Conservation (phyloP, 2,888 invertebrate species). For the Drosophila siamana region DNA sequence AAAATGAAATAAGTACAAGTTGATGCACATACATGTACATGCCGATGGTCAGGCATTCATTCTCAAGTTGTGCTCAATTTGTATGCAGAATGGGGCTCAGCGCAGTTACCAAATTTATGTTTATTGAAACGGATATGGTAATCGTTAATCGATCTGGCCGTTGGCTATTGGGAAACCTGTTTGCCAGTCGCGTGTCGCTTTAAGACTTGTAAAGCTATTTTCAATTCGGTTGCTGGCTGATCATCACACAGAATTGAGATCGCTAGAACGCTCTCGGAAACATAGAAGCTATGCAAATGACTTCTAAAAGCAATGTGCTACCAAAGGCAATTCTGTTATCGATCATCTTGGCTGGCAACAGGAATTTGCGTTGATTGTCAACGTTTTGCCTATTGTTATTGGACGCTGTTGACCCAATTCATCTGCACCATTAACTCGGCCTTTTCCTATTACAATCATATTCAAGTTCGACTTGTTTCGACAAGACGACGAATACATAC, state of each 20-base stretch:
- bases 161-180: constrained; percentile 41
- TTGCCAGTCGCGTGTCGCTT: constrained; percentile 49
- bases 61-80: constrained; percentile 60
- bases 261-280: background rate
- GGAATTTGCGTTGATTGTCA: constrained; percentile 10
- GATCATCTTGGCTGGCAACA: background rate
- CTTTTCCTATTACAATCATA: constrained; percentile 29
- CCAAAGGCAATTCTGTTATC: background rate
- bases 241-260: background rate
- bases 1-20: background rate
- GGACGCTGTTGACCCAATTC: constrained; percentile 63
- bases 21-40: constrained; percentile 34
- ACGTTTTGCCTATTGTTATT: constrained; percentile 3
- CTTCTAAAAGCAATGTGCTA: background rate
- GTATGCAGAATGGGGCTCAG: constrained; percentile 60
- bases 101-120: constrained; percentile 51
- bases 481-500: background rate
- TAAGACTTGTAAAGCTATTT: constrained; percentile 16
- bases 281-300: background rate
- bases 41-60: constrained; percentile 42
- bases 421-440: constrained; percentile 66
- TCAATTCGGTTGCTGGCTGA: constrained; percentile 6
- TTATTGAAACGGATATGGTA: constrained; percentile 74
- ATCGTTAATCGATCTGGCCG: constrained; percentile 51
- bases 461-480: constrained; percentile 7